Base-by-base conservation (phyloP, 2,888 invertebrate genomes). In the Oxystoma pomonae region DNA sequence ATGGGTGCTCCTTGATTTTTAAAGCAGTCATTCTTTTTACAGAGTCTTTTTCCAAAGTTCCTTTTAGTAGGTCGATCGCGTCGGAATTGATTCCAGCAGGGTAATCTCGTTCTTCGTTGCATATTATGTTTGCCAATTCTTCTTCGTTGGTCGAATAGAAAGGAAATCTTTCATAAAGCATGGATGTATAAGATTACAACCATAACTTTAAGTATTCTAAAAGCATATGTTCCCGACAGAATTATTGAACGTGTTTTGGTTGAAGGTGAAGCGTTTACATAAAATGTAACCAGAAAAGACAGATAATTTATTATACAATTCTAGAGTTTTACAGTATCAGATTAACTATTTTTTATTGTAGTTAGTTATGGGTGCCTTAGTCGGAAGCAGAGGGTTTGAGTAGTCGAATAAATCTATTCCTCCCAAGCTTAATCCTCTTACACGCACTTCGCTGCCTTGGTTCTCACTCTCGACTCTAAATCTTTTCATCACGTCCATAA, bases 141-240 rank as follows among this genome's bases (percentile, higher is more conserved):
- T 73, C 68, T 58, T 81, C 77, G 55, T 73, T 73, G 5, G 61
- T 66, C 1, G 76, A 72, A 51, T 67, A 71, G 67, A 81, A 82
- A 1, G 82, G 82, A 67, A 74, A 77, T 35, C 69, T 70, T 16
- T 79, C 80, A 22, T 74, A 72, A 70, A 82, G 74, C 74, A 85
- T 70, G 58, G n/a, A 81, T 75, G 73, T 82, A 85, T 74, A 83
- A 78, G 60, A 85, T 84, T 19, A 85, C 78, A 9, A 85, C 86
- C 73, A 84, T 78, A n/a, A n/a, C n/a, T n/a, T n/a, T n/a, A n/a
- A n/a, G n/a, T n/a, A n/a, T n/a, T n/a, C n/a, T n/a, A n/a, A n/a
- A n/a, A n/a, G n/a, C n/a, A n/a, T n/a, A n/a, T n/a, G n/a, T n/a
- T n/a, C n/a, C n/a, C n/a, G n/a, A n/a, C n/a, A n/a, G n/a, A n/a